Base-by-base conservation (phyloP, 2,797 vertebrate genomes). In the Varecia variegata region DNA sequence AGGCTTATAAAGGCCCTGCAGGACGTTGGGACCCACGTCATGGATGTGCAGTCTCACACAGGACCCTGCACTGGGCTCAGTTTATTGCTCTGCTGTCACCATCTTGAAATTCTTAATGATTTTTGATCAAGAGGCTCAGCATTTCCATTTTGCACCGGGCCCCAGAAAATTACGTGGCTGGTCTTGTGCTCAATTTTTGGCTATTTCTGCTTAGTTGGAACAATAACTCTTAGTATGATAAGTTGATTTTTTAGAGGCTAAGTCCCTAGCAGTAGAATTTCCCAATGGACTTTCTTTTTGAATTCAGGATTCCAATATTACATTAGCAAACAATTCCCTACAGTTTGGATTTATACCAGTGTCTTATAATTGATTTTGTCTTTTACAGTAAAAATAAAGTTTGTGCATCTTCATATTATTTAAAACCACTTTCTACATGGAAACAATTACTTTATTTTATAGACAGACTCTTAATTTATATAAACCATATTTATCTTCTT, bases 321-420 rank as follows among this genome's bases (percentile, higher is more conserved):
- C 13, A 71, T 93, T 81, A 95, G 11, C 11, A 81, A 94, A 91
- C 10, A 95, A 58, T n/a, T 84, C 65, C 14, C 20, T 35, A 60
- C n/a, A 12, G 38, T 32, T 82, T 47, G 30, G 25, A 68, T 86
- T 94, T 89, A 81, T 38, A 87, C 38, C 65, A 35, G 7, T 62
- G 21, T 30, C 54, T 96, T 93, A 87, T 88, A 71, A 95, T 9
- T 81, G 79, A 70, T 25, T 88, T 93, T 81, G 25, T 79, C 74
- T 81, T 95, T 95, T 83, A 70, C 8, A 58, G 43, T 47, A 60
- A 90, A 92, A 88, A 54, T 85, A 67, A 92, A 73, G 2, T 70
- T 38, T 52, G 3, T 81, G 3, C 2, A n/a, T 65, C 32, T 88
- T 70, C 1, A 21, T 90, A 60, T 86, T 82, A 79, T 68, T 91